Conservation (phyloP, 1,140 invertebrate species). For the Sycobia sp. region DNA sequence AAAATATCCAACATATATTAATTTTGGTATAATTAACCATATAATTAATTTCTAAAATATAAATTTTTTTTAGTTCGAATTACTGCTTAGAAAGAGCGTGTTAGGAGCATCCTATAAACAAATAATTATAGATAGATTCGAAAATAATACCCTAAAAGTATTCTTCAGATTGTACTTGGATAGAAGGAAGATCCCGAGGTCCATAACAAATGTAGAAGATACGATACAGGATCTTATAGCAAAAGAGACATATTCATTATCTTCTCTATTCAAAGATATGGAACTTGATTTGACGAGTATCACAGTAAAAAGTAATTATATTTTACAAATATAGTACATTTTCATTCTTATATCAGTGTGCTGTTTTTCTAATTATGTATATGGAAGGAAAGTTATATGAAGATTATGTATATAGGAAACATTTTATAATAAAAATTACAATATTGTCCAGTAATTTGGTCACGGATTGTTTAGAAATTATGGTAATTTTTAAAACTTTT, state of each 20-base stretch:
- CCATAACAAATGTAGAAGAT: conserved; percentile 70
- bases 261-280: conserved; percentile 70
- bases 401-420: no score
- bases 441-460: no score
- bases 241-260: conserved; percentile 69
- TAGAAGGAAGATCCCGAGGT: conserved; percentile 74
- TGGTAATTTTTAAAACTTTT: no score
- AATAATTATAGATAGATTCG: conserved; percentile 71
- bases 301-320: conserved; percentile 64
- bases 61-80: conserved; percentile 54
- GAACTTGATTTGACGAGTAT: conserved; percentile 71
- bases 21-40: background rate
- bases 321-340: no score
- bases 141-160: conserved; percentile 72
- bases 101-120: conserved; percentile 69
- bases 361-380: no score
- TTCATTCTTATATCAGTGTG: no score
- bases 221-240: conserved; percentile 70
- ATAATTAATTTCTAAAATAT: background rate
- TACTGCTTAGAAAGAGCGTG: conserved; percentile 59
- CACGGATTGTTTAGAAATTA: no score
- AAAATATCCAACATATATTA: background rate
- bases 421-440: no score
- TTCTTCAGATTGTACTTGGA: conserved; percentile 77
- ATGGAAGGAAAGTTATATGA: no score